Base-by-base conservation (phyloP, 35 echinoderm and acorn worm genomes). In the Acanthaster planci region DNA sequence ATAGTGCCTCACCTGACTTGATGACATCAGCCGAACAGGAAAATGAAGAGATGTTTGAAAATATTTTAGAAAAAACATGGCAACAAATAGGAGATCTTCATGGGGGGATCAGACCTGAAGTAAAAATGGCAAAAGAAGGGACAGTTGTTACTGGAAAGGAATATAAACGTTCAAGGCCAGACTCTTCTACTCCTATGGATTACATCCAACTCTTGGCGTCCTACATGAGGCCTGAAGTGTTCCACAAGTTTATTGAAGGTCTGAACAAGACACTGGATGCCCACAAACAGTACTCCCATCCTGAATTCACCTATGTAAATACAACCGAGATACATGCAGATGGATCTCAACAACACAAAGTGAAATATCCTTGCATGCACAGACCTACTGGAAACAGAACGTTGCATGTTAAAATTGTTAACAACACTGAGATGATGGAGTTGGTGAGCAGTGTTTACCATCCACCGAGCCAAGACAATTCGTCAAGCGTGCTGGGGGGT, bases 381-480 rank as follows among this genome's bases (percentile, higher is more conserved):
- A 72, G 82, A 64, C 72, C 51, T 0, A 17, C 55, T 56, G 19
- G 22, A 7, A 87, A 93, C 37, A 83, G 84, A 82, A 64, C 60
- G 38, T 55, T 51, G 1, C 26, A 51, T 10, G 89, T 92, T 8
- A 84, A 53, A 21, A 82, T 97, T 38, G 89, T 97, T 19, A 97
- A 97, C 77, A 82, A 81, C 64, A 80, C 93, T 2, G 86, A 97
- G 54, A 86, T 86, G 23, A 38, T 89, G 7, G 67, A 82, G 6
- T 53, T 92, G 21, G 51, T 97, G 17, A 56, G 57, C 16, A 21
- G 14, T 23, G 60, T 80, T 4, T 59, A 82, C 1, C 78, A 90
- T 7, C 35, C 22, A 1, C 29, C 56, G 7, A 29, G 77, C 7
- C 19, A 76, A 10, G 76, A 67, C 15, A 90, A 87, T 21, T 32